Base-by-base conservation (phyloP, 2,113 vertebrate genomes). In the Lophotis ruficrista region DNA sequence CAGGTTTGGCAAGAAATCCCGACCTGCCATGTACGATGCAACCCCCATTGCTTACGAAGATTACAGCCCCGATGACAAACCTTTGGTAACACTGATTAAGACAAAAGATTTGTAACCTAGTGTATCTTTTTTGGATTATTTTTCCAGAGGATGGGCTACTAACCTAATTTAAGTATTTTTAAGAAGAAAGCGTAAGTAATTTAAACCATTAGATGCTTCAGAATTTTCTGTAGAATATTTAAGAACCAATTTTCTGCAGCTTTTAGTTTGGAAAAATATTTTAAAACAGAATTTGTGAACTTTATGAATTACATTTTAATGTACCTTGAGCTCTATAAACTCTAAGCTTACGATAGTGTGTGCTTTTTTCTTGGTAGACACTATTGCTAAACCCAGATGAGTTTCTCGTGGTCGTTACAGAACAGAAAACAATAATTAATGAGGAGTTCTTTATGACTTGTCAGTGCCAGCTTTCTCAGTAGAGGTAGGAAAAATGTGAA, bases 31-130 rank as follows among this genome's bases (percentile, higher is more conserved):
- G 99, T 99, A 99, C 4, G 99, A 99, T 6, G 99, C 99, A 89
- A 99, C 99, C 28, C 99, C 99, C 61, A 99, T 99, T 84, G 98
- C 99, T 93, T 99, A 99, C 20, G 99, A 99, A 97, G 99, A 99
- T 97, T 99, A 99, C 98, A 99, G 99, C 94, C 99, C 99, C 6
- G 99, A 99, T 54, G 99, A 99, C 98, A 99, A 99, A 96, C 99
- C 99, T 72, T 97, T 99, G 98, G 99, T 99, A 92, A 99, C 99
- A 81, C 98, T 99, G 97, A 99, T 99, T 97, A 99, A 99, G 98
- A 99, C 99, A 38, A 99, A 99, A 98, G 99, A 99, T 99, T 99
- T 99, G 99, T 99, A 99, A 99, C 97, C 95, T 96, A 98, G 92
- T 97, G 79, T 93, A 94, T 96, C 95, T 97, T 96, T 96, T 96